Conservation (phyloP, 2,797 vertebrate species). For the Sebastes nivosus region DNA sequence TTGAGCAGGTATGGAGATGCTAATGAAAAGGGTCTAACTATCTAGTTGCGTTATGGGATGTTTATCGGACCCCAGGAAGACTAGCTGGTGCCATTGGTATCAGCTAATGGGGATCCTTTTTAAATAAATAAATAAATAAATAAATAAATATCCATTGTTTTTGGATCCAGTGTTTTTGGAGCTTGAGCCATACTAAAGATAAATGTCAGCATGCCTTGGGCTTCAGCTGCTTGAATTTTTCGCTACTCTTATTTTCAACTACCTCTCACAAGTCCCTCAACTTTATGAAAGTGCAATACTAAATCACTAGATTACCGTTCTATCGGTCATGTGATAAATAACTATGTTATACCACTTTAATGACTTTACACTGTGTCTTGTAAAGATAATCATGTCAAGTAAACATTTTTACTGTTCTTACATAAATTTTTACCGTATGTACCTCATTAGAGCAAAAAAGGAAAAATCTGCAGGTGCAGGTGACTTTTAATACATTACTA, state of each 20-base stretch:
- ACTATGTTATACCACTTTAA: background rate
- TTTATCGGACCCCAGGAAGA: too few species aligned
- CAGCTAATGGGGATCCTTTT: too few species aligned
- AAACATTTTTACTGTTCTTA: background rate
- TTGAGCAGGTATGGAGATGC: background rate
- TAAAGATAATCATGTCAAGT: background rate
- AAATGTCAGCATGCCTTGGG: background rate
- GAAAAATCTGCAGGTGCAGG: too few species aligned
- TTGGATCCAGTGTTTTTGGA: background rate
- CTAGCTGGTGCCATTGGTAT: too few species aligned
- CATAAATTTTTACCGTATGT: too few species aligned
- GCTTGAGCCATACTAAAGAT: background rate
- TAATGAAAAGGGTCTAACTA: background rate
- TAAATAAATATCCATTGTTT: too few species aligned
- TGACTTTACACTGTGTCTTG: background rate
- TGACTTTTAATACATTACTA: too few species aligned
- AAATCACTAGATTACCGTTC: background rate
- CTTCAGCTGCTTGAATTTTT: background rate
- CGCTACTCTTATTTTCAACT: background rate
- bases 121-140: too few species aligned
- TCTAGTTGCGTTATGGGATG: background rate
- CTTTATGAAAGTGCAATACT: background rate
- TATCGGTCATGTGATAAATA: background rate
- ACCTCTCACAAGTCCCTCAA: background rate
- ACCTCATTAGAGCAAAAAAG: too few species aligned